Conservation (phyloP, 2,797 vertebrate genomes). For the Sciaenops ocellatus region DNA sequence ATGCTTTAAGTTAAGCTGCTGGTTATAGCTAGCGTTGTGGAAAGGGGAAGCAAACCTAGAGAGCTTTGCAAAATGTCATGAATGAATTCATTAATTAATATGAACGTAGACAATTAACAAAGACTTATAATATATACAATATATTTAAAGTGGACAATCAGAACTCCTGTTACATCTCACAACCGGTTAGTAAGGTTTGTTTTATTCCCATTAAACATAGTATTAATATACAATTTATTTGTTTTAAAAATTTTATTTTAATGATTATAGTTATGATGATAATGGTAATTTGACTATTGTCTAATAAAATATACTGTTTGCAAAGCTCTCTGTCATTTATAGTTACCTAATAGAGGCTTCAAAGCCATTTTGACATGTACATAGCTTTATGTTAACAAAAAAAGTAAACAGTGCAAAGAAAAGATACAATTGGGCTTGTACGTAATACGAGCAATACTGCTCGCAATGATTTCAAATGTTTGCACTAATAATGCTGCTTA, state of each 20-base stretch:
- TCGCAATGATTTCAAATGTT: constrained; percentile 16
- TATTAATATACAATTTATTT: no score
- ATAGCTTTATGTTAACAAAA: constrained; percentile 3
- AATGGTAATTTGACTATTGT: neutral
- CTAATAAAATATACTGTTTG: neutral
- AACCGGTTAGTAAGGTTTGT: no score
- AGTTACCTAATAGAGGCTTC: neutral
- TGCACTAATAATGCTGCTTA: constrained; percentile 7
- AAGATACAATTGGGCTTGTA: neutral
- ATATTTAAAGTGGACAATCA: neutral
- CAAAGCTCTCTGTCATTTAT: neutral
- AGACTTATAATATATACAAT: neutral
- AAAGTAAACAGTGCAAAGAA: neutral
- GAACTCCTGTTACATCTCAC: neutral
- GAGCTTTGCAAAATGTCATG: neutral
- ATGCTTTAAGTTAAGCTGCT: constrained; percentile 6
- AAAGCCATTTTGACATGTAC: neutral
- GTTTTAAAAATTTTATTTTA: neutral
- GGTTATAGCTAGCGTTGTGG: neutral
- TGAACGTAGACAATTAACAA: neutral
- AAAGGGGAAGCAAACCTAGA: neutral
- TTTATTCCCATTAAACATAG: no score
- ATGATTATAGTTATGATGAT: no score
- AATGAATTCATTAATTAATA: neutral
- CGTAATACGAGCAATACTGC: neutral